Conservation (phyloP, 2,797 vertebrate genomes). For the Tadarida brasiliensis region DNA sequence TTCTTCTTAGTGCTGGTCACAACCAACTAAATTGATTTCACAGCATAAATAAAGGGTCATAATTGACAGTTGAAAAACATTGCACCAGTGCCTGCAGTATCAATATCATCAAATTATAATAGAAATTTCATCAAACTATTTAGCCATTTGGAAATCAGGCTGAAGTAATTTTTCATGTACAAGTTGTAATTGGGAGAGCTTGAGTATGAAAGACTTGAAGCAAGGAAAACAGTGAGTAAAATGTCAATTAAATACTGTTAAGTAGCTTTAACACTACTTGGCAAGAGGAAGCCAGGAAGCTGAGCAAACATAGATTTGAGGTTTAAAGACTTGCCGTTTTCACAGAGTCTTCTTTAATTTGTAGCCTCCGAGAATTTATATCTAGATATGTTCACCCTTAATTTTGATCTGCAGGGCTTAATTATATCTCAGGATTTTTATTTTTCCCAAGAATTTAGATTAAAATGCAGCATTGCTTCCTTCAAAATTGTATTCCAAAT, state of each 20-base stretch:
- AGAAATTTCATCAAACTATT: constrained; percentile 55
- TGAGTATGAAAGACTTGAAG: constrained; percentile 62
- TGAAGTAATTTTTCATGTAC: constrained; percentile 28
- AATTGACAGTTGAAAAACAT: constrained; percentile 46
- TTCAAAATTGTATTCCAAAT: constrained; percentile 38
- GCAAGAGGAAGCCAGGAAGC: constrained; percentile 60
- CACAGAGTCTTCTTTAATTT: constrained; percentile 18
- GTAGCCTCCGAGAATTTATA: constrained; percentile 17
- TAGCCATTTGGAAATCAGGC: constrained; percentile 50
- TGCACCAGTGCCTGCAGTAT: background rate
- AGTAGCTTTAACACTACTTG: constrained; percentile 64
- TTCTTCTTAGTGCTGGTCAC: background rate
- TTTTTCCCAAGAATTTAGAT: constrained; percentile 45
- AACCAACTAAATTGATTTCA: constrained; percentile 35
- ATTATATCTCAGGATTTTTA: constrained; percentile 30
- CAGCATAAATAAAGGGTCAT: background rate
- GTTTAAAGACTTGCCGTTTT: constrained; percentile 50
- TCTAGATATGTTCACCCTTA: constrained; percentile 2
- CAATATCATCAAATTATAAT: background rate
- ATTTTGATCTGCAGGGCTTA: constrained; percentile 56
- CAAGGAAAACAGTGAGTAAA: constrained; percentile 69
- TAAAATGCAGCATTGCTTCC: background rate
- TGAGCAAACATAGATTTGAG: constrained; percentile 49
- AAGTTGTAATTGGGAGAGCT: constrained; percentile 50
- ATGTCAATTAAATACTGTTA: constrained; percentile 70